Evolutionary conservation across 1,140 invertebrate genomes (phyloP).

Genomic region (Aphaenogaster rudis): DNA sequence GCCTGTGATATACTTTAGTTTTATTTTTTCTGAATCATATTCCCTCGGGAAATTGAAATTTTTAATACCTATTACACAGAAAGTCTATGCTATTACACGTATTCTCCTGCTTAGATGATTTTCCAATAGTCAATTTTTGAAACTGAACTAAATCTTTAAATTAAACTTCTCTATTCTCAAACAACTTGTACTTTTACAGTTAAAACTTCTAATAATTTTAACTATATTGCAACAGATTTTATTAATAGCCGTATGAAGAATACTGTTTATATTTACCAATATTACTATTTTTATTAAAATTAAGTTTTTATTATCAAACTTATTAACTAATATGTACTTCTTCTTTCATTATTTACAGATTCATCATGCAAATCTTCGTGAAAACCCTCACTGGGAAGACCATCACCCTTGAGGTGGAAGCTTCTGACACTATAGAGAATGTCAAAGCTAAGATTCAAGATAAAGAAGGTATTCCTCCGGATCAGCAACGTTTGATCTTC

Average conservation of each 20-base stretch:
- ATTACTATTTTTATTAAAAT: too few species aligned
- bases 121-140: too few species aligned
- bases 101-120: too few species aligned
- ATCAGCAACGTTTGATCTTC: slow-evolving; percentile 91
- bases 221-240: not conserved
- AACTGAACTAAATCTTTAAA: too few species aligned
- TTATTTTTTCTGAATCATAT: too few species aligned
- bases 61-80: too few species aligned
- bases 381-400: slow-evolving; percentile 92
- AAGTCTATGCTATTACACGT: too few species aligned
- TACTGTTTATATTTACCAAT: not conserved
- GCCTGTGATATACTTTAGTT: too few species aligned
- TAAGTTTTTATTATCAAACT: not conserved
- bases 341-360: slow-evolving; percentile 70
- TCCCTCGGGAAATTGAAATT: too few species aligned
- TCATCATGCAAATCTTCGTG: slow-evolving; percentile 90
- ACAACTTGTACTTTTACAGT: too few species aligned
- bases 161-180: too few species aligned
- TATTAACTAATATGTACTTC: slow-evolving; percentile 79
- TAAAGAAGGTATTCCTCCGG: slow-evolving; percentile 90
- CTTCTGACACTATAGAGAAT: slow-evolving; percentile 92
- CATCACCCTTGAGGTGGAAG: slow-evolving; percentile 92
- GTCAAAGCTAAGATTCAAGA: slow-evolving; percentile 93
- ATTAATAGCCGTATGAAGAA: not conserved
- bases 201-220: not conserved